Evolutionary conservation across 2,888 invertebrate species (phyloP), one percentile per base, ranked within the genome.

Genomic region (Ochropleura plecta): DNA sequence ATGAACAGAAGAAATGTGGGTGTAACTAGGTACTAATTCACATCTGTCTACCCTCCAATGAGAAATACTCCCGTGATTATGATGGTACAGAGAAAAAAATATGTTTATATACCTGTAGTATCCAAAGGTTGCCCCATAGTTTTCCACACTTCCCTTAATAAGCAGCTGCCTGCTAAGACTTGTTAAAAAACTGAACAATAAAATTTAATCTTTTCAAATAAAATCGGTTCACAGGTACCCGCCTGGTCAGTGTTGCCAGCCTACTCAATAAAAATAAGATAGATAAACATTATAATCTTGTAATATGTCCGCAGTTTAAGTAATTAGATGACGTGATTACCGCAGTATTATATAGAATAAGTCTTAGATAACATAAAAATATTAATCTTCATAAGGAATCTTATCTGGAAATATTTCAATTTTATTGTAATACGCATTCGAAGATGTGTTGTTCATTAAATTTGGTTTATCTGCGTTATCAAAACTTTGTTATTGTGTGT

Each of bases 61-160:
- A 16, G 8, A 5, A 42, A 20, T 0, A 30, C 9, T 40, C 10
- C 10, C 10, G 40, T 40, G 16, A 40, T 10, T 40, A 30, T 9
- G 30, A 14, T 12, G 5, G 16, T 59, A 30, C 16, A 57, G 30
- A 30, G 0, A 42, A 51, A n/a, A 0, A 20, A 46, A 49, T 4
- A 0, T 70, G 51, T 20, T 53, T 18, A 60, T 57, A 48, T 78
- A 78, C 78, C 78, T 74, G 78, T 49, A 6, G n/a, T 18, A 55
- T 48, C 73, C 49, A 78, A n/a, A 2, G 40, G n/a, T n/a, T 55
- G 53, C 73, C 79, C 78, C 78, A 79, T 79, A 64, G 20, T 40
- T n/a, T 59, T 20, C n/a, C 49, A 60, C 68, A 73, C 46, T 49
- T 62, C 3, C 7, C 5, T 0, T 8, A 53, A 0, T 1, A 20